Conservation (phyloP, 1,140 invertebrate species). For the Drosophila hydei region DNA sequence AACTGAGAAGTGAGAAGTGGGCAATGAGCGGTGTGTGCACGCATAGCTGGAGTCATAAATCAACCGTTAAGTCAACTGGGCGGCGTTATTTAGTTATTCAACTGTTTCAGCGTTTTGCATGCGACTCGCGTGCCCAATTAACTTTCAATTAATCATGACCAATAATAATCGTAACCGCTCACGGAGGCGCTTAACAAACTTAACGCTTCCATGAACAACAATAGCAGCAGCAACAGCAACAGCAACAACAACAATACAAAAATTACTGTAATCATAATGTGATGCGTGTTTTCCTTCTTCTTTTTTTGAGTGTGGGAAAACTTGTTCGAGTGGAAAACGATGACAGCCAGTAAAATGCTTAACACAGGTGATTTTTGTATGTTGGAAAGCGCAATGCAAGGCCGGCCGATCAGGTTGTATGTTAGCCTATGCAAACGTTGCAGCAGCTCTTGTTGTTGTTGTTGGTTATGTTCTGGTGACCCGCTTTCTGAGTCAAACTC, state of each 20-base stretch:
- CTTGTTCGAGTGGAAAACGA: slow-evolving; percentile 69
- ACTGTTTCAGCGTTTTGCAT: slow-evolving; percentile 38
- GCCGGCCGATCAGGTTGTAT: slow-evolving; percentile 57
- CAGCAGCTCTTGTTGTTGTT: slow-evolving; percentile 26
- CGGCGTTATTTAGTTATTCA: slow-evolving; percentile 40
- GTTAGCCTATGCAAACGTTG: slow-evolving; percentile 13
- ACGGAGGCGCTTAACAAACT: slow-evolving; percentile 48
- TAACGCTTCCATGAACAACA: slow-evolving; percentile 53
- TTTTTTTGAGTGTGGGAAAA: slow-evolving; percentile 67
- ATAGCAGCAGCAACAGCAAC: slow-evolving; percentile 15
- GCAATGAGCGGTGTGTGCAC: neutral
- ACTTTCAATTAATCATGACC: slow-evolving; percentile 75
- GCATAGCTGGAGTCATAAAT: slow-evolving; percentile 41
- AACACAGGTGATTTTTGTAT: slow-evolving; percentile 47
- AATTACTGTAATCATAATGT: slow-evolving; percentile 67
- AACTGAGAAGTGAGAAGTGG: slow-evolving; percentile 16
- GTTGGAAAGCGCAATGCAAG: slow-evolving; percentile 66
- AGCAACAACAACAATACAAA: slow-evolving; percentile 35
- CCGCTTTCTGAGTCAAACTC: slow-evolving; percentile 52
- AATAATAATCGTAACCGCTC: slow-evolving; percentile 50
- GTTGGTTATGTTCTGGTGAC: slow-evolving; percentile 71
- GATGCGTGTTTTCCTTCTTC: slow-evolving; percentile 53
- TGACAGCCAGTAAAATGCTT: slow-evolving; percentile 47
- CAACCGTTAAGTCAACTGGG: slow-evolving; percentile 60
- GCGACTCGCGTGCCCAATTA: slow-evolving; percentile 61